phyloP scores from a whole-genome alignment of 1,140 invertebrate species.

The Branchinecta lynchi region DNA sequence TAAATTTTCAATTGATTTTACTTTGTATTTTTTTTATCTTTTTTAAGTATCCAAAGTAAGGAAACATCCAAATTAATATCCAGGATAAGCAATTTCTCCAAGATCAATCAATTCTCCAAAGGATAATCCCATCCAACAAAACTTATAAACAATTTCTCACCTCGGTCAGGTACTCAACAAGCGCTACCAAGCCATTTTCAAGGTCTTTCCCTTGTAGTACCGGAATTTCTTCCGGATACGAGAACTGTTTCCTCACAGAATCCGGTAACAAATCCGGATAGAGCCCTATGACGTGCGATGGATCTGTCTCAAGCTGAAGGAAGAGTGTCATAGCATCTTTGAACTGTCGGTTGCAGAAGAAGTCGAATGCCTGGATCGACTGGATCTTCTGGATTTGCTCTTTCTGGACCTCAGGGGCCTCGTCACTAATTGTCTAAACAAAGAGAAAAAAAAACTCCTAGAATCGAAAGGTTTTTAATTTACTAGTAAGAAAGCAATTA shows the following conservation, averaged over 20 bases:
- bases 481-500: no score
- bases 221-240: conserved; percentile 40
- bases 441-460: conserved; percentile 19
- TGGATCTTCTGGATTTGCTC: conserved; percentile 71
- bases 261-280: conserved; percentile 76
- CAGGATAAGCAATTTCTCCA: no score
- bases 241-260: conserved; percentile 37
- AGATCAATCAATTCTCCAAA: no score
- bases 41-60: no score
- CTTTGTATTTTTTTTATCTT: no score
- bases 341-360: conserved; percentile 76
- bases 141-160: conserved; percentile 31
- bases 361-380: conserved; percentile 71
- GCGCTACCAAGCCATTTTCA: conserved; percentile 68
- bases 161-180: conserved; percentile 75
- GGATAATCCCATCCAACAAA: no score
- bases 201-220: conserved; percentile 64
- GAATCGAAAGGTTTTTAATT: no score
- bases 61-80: no score
- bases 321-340: conserved; percentile 80
- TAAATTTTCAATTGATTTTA: no score
- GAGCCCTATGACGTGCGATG: conserved; percentile 80
- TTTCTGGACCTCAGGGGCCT: conserved; percentile 58
- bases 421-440: conserved; percentile 63
- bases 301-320: conserved; percentile 70